Percentiles rank a stretch among this genome's conserved stretches.
Evolutionary conservation across 2,113 vertebrate genomes (phyloP).

Genomic region (Tetrao urogallus): DNA sequence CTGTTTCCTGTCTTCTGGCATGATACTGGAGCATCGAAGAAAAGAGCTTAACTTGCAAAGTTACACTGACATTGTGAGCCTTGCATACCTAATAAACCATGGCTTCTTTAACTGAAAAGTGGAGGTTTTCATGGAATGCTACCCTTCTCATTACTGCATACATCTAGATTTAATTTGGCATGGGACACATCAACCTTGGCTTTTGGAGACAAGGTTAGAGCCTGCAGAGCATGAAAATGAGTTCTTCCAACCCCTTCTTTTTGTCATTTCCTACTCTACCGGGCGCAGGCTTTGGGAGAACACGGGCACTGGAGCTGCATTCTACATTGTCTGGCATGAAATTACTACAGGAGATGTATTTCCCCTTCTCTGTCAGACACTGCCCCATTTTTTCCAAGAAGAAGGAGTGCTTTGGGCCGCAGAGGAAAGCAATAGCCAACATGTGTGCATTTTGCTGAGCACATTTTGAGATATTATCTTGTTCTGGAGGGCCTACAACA

Average conservation of each 20-base stretch:
- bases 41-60: constrained; percentile 61
- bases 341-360: not conserved
- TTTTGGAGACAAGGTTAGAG: constrained; percentile 73
- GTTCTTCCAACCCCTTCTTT: constrained; percentile 37
- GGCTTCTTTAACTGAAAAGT: constrained; percentile 61
- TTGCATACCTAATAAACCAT: constrained; percentile 71
- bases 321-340: constrained; percentile 8
- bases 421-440: not conserved
- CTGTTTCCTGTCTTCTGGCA: constrained; percentile 11
- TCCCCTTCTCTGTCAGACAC: not conserved
- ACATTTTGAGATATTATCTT: not conserved
- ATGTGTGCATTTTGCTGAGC: not conserved
- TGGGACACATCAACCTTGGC: constrained; percentile 76
- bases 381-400: not conserved
- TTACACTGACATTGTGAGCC: constrained; percentile 57
- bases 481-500: not conserved
- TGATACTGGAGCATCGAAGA: not conserved
- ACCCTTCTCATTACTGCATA: constrained; percentile 68
- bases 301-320: not conserved
- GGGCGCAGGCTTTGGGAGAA: constrained; percentile 3
- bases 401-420: not conserved
- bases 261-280: constrained; percentile 18
- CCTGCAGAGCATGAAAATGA: constrained; percentile 68
- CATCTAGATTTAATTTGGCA: constrained; percentile 74
- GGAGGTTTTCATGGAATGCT: constrained; percentile 73